These are phyloP conservation scores for Macrochelys suwanniensis DNA, from an alignment of 2,797 vertebrate species.

Conservation along the genomic window DNA sequence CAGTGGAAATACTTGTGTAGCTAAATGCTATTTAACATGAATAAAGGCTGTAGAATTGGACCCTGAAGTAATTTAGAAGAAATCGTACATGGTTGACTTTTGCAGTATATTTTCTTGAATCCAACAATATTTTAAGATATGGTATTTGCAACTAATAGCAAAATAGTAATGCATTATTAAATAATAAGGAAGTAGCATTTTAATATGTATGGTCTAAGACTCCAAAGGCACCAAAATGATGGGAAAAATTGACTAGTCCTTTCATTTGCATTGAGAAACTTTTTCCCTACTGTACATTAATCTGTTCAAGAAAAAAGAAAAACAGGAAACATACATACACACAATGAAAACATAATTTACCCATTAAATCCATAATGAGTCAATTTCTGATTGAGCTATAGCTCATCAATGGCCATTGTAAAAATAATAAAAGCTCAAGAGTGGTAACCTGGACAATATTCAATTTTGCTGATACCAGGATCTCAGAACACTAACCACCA, in stretches of 20 bases:
- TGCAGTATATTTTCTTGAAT: neutral
- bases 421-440: neutral
- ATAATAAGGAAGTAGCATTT: neutral
- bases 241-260: neutral
- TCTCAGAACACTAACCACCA: neutral
- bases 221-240: neutral
- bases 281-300: neutral
- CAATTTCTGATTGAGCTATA: neutral
- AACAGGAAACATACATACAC: neutral
- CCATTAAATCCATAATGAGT: neutral
- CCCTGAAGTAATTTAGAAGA: neutral
- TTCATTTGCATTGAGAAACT: neutral
- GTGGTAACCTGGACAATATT: neutral
- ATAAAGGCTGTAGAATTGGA: neutral
- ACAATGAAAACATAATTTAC: neutral
- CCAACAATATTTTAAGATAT: neutral
- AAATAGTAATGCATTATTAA: neutral
- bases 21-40: neutral
- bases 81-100: accelerated
- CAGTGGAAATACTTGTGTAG: neutral
- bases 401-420: neutral
- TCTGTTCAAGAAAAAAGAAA: neutral
- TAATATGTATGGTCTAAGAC: neutral
- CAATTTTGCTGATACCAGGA: neutral
- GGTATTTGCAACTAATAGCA: neutral